Percentiles rank a stretch among this genome's conserved stretches.
Evolutionary conservation across 2,888 invertebrate species (phyloP).

Genomic region (Ptycholaimellus sp.): DNA sequence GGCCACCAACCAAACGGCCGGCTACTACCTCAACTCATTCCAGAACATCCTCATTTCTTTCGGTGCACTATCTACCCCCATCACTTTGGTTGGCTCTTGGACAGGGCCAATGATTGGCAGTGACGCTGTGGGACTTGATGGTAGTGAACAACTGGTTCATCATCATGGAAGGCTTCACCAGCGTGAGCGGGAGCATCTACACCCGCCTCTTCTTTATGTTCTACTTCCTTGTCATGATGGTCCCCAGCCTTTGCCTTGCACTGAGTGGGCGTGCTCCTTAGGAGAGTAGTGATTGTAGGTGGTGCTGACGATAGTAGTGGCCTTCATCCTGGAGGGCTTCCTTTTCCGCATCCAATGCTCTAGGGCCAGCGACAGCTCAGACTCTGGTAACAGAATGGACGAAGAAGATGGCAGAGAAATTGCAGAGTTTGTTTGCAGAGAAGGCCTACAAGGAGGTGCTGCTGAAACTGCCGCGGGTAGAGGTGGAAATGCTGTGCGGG

Average conservation of each 20-base stretch:
- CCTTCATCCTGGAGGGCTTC: conserved; percentile 64
- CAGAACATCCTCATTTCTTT: conserved; percentile 45
- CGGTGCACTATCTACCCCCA: conserved; percentile 13
- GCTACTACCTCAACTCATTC: conserved; percentile 64
- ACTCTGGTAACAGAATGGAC: too few species aligned
- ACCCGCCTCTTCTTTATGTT: conserved; percentile 62
- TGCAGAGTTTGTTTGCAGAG: too few species aligned
- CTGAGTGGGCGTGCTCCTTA: too few species aligned
- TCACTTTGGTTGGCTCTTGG: not conserved
- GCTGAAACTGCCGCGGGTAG: too few species aligned
- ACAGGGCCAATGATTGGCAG: conserved; percentile 24
- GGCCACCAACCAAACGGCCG: conserved; percentile 38
- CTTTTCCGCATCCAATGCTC: conserved; percentile 65
- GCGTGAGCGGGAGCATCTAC: conserved; percentile 35
- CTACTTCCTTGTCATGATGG: conserved; percentile 67
- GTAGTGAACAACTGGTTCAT: conserved; percentile 73
- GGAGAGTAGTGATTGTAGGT: too few species aligned
- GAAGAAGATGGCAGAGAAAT: too few species aligned
- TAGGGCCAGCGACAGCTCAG: too few species aligned
- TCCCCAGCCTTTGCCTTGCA: too few species aligned
- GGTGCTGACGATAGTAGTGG: conserved; percentile 62
- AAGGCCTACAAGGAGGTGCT: too few species aligned
- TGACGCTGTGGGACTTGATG: conserved; percentile 63
- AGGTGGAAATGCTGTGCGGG: too few species aligned
- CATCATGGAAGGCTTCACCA: conserved; percentile 48